phyloP scores from a whole-genome alignment of 53 echinoderm and acorn worm species.

The Holothuria scabra region DNA sequence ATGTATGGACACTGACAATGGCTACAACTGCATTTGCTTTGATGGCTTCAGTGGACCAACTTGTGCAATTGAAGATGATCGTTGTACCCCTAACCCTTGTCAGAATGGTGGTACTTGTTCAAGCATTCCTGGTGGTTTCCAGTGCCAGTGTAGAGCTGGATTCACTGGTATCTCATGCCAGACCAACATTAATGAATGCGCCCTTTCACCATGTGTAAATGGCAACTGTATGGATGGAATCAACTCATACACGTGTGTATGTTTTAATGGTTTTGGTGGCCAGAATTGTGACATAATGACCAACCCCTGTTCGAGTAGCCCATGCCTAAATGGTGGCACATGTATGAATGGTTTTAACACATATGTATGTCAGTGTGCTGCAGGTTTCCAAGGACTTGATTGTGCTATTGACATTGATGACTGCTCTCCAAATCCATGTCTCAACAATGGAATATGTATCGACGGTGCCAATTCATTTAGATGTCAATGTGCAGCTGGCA shows the following conservation, averaged over 20 bases:
- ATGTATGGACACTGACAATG: constrained; percentile 16
- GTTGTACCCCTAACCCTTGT: constrained; percentile 60
- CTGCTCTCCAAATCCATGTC: constrained; percentile 46
- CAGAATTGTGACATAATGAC: constrained; percentile 31
- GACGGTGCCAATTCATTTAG: constrained; percentile 52
- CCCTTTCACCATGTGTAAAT: constrained; percentile 46
- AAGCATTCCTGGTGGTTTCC: neutral
- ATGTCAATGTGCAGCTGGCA: constrained; percentile 58
- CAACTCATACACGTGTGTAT: constrained; percentile 48
- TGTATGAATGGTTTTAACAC: constrained; percentile 46
- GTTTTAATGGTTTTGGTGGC: constrained; percentile 44
- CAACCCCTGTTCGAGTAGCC: constrained; percentile 46
- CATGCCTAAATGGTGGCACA: constrained; percentile 64
- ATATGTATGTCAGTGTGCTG: constrained; percentile 53
- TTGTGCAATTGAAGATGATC: constrained; percentile 10
- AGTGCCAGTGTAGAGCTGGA: constrained; percentile 53
- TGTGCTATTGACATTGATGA: constrained; percentile 44
- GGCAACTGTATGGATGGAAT: constrained; percentile 56
- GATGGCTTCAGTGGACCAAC: constrained; percentile 18
- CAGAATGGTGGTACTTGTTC: constrained; percentile 56
- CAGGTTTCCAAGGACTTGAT: constrained; percentile 50
- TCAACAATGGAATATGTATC: constrained; percentile 66
- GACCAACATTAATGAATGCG: constrained; percentile 58
- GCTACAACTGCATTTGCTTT: constrained; percentile 34
- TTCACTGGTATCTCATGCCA: constrained; percentile 57